Conservation (phyloP, 2,888 invertebrate species). For the Heliothis peltigera region DNA sequence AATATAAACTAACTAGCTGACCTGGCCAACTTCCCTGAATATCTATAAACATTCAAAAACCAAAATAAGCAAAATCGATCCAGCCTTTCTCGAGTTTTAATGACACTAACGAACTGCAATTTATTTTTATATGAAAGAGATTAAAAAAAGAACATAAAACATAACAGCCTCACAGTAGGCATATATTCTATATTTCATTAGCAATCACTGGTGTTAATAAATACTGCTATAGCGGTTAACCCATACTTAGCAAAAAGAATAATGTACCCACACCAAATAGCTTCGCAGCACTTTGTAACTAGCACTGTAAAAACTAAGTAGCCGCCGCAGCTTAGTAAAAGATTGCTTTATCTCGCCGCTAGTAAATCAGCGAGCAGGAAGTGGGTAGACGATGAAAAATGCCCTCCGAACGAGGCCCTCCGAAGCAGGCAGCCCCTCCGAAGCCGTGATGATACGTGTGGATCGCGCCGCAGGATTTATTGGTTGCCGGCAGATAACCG, state of each 20-base stretch:
- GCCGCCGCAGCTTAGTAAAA: conserved; percentile 59
- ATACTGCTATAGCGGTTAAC: too few species aligned
- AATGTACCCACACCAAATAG: not conserved
- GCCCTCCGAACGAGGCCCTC: conserved; percentile 34
- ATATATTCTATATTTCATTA: too few species aligned
- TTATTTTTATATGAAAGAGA: too few species aligned
- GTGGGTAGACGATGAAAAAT: conserved; percentile 75
- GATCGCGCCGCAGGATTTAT: conserved; percentile 65
- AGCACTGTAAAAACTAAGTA: conserved; percentile 40
- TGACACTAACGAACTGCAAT: too few species aligned
- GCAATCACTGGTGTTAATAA: too few species aligned
- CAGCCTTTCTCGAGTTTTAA: too few species aligned
- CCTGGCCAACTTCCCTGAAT: too few species aligned
- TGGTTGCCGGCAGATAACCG: conserved; percentile 42
- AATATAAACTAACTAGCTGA: too few species aligned
- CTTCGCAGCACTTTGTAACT: conserved; percentile 15
- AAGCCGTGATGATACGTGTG: conserved; percentile 70
- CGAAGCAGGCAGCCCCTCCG: conserved; percentile 53
- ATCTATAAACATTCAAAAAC: too few species aligned
- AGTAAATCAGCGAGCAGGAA: conserved; percentile 77
- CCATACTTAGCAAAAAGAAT: not conserved
- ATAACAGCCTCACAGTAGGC: too few species aligned
- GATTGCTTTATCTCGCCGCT: conserved; percentile 70
- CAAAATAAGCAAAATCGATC: too few species aligned
- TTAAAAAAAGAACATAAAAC: too few species aligned